Conservation (phyloP, 2,113 vertebrate species). For the Chlorodrepanis virens region DNA sequence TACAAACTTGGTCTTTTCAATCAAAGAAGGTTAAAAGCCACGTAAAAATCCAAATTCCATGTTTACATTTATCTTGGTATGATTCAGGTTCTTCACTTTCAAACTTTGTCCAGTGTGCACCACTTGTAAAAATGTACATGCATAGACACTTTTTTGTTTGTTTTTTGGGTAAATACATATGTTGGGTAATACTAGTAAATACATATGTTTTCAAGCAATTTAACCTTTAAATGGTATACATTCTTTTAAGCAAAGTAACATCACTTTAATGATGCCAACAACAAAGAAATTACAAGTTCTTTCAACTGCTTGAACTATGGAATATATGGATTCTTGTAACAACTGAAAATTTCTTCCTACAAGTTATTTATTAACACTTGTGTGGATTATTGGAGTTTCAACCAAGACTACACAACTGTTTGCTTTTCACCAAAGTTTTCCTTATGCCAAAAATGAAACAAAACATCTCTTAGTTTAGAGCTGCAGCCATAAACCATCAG, state of each 20-base stretch:
- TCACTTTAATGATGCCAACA: neutral
- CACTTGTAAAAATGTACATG: neutral
- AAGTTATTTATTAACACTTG: neutral
- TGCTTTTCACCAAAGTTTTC: neutral
- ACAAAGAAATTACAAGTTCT: neutral
- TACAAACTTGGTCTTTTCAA: neutral
- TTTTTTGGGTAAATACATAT: fast-evolving
- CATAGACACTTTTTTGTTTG: too few species aligned
- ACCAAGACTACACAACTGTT: neutral
- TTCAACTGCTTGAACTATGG: neutral
- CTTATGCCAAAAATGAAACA: neutral
- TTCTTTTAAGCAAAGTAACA: neutral
- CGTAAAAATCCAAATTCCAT: neutral
- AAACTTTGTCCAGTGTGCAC: neutral
- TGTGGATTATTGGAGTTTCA: neutral
- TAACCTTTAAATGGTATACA: neutral
- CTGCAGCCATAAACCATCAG: neutral
- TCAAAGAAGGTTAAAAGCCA: neutral
- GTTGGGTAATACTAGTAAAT: neutral
- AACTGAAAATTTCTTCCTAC: neutral
- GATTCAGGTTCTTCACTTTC: neutral
- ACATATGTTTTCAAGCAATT: fast-evolving
- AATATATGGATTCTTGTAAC: neutral
- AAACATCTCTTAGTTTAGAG: neutral
- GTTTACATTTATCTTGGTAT: neutral